These are phyloP conservation scores for Metalampra italica DNA, from an alignment of 2,888 invertebrate species.

Conservation along the genomic window DNA sequence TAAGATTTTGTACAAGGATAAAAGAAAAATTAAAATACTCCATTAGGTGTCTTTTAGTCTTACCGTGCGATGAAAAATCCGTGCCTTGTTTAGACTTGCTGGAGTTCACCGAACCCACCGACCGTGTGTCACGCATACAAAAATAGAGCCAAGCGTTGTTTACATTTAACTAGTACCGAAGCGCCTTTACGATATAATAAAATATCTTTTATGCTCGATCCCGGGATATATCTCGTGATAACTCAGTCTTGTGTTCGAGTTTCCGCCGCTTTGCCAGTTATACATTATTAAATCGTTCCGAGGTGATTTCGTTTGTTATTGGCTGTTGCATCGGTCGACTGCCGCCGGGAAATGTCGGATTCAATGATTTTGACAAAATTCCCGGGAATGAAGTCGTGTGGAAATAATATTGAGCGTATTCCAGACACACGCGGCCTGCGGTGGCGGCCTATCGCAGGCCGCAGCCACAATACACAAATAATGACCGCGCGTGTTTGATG, in stretches of 20 bases:
- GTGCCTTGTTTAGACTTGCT: no score
- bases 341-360: neutral
- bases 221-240: neutral
- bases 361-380: no score
- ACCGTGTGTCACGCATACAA: conserved; percentile 17
- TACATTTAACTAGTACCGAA: conserved; percentile 24
- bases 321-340: neutral
- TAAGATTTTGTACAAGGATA: no score
- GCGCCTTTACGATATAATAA: conserved; percentile 43
- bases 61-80: no score
- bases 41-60: no score
- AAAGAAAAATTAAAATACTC: no score
- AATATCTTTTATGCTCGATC: conserved; percentile 35
- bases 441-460: no score
- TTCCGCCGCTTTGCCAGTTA: neutral
- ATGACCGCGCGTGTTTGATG: no score
- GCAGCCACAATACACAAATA: no score
- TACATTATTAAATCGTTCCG: neutral
- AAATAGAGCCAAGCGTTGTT: conserved; percentile 34
- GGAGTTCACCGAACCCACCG: neutral
- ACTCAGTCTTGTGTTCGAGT: neutral
- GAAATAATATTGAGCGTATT: no score
- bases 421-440: no score
- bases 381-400: no score
- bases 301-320: neutral